Base-by-base conservation (phyloP, 2,888 invertebrate genomes). In the Pterostichus niger region DNA sequence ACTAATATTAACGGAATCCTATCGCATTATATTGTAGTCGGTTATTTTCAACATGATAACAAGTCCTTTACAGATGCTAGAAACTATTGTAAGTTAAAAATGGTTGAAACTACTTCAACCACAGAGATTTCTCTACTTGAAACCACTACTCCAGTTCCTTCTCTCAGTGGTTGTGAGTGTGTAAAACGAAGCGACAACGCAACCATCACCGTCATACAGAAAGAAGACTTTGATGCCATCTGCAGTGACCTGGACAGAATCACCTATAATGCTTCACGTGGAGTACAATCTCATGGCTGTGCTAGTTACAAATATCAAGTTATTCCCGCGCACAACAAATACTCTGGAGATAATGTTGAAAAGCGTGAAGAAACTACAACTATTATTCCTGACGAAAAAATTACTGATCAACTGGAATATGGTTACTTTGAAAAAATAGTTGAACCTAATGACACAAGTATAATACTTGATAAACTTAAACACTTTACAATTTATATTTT, bases 401-500 rank as follows among this genome's bases (percentile, higher is more conserved):
- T 75, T 61, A 33, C 44, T 5, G 35, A 68, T 33, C 13, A 64
- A 11, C 13, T 31, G 2, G 49, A n/a, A 5, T 1, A 49, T 49
- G 13, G 13, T 7, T 11, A n/a, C 10, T 80, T 80, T n/a, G 82
- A 84, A 84, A 68, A 84, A 84, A 49, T 68, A 84, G 33, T 86
- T 84, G 84, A 68, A 15, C 71, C 83, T 49, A 86, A 86, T 71
- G 84, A 79, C 2, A 88, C 88, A 1, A 84, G 64, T 15, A 86
- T 85, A 35, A 84, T 84, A 9, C 81, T 89, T 11, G 86, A 86
- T 0, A 87, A 91, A n/a, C 88, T 95, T 59, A 88, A 89, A 15
- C 93, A 93, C 84, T 95, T 90, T 85, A 91, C 92, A 0, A 87
- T 91, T 56, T 95, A 95, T 86, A 89, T 91, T 0, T 90, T 95